A percentile compares a stretch with the other conserved stretches of the same genome.
Evolutionary conservation across 2,797 vertebrate species (phyloP).

Genomic region (Prionace glauca): DNA sequence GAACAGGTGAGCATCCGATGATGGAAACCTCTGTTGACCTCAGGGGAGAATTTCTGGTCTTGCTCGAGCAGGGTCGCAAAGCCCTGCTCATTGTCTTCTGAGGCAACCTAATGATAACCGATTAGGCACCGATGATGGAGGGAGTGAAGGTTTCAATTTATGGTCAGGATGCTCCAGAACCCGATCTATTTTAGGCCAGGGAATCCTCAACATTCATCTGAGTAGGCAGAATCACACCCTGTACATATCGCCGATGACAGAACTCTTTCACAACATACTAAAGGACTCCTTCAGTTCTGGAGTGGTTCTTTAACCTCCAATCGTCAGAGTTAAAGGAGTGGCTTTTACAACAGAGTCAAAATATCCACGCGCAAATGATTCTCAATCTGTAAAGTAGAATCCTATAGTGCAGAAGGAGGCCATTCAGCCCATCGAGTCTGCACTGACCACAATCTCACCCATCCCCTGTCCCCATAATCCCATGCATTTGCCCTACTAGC

Average conservation of each 20-base stretch:
- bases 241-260: not conserved
- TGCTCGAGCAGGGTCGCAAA: too few species aligned
- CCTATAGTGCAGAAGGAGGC: too few species aligned
- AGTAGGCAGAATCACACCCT: not conserved
- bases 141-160: not conserved
- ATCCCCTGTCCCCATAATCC: too few species aligned
- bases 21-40: too few species aligned
- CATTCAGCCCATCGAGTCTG: too few species aligned
- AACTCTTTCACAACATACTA: not conserved
- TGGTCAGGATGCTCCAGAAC: not conserved
- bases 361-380: not conserved
- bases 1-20: too few species aligned
- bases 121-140: not conserved
- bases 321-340: not conserved
- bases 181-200: not conserved
- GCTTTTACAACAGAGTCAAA: not conserved
- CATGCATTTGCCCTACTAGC: too few species aligned
- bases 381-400: not conserved
- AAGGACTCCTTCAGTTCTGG: not conserved
- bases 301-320: not conserved
- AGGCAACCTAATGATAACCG: too few species aligned
- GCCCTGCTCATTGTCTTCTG: too few species aligned
- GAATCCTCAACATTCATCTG: not conserved
- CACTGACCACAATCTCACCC: too few species aligned
- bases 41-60: too few species aligned